These are phyloP conservation scores for Metopolophium dirhodum DNA, from an alignment of 1,140 invertebrate species.

Conservation along the genomic window DNA sequence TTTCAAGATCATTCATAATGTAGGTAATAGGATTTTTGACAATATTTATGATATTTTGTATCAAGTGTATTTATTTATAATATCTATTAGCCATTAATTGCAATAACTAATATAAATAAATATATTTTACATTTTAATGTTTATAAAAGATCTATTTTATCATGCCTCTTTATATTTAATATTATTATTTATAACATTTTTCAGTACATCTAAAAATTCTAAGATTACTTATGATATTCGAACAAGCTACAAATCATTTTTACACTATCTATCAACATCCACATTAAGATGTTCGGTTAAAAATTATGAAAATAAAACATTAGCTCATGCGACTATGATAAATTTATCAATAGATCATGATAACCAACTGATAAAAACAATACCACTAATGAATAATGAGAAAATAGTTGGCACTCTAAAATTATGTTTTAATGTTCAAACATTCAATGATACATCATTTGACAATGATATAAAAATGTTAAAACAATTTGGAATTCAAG, in stretches of 20 bases:
- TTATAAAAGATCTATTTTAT: not conserved
- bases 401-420: constrained; percentile 30
- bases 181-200: constrained; percentile 14
- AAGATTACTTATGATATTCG: constrained; percentile 45
- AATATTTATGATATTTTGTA: too few species aligned
- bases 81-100: not conserved
- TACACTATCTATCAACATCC: constrained; percentile 29
- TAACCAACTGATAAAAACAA: not conserved
- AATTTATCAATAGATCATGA: not conserved
- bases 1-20: too few species aligned
- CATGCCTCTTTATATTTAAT: not conserved
- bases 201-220: constrained; percentile 18
- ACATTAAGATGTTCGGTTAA: constrained; percentile 43
- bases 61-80: too few species aligned
- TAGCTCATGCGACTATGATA: not conserved
- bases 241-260: constrained; percentile 31
- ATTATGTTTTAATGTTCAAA: constrained; percentile 41
- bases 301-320: constrained; percentile 44
- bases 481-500: constrained; percentile 21
- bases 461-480: constrained; percentile 42
- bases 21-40: too few species aligned
- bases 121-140: not conserved
- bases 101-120: not conserved
- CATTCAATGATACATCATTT: constrained; percentile 31
- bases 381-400: constrained; percentile 16